Evolutionary conservation across 2,113 vertebrate genomes (phyloP), one percentile per base, ranked within the genome.

Genomic region (Pholis gunnellus): DNA sequence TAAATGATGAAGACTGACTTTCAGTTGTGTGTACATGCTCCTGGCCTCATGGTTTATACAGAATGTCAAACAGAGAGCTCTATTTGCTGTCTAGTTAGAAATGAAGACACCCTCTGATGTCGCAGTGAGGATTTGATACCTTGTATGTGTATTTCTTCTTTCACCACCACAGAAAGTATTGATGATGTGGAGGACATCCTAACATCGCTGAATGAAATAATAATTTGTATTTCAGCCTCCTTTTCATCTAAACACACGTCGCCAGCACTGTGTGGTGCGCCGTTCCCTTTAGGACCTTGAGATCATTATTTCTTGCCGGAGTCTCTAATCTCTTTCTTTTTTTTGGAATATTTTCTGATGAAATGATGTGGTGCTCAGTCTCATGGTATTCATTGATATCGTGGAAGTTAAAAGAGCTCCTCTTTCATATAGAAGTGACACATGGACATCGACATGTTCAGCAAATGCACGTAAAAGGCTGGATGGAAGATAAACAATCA

Each of bases 291-390:
- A 14, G 44, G 64, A 74, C 79, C 71, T 52, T 50, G 52, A 61
- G 48, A 74, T 81, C n/a, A 40, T 67, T 67, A 61, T 75, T 54
- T 82, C 44, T 63, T 69, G 17, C n/a, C 31, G 42, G 31, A 68
- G 15, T 60, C 42, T 59, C 27, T 31, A 14, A 6, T n/a, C 18
- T 13, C 8, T 6, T 72, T 57, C 66, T 59, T 48, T 80, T 36
- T 66, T 66, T 31, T 75, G 9, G 4, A 5, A 9, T 52, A 22
- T 11, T 50, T 52, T 18, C 31, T 17, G n/a, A 3, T 75, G 60
- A 75, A 25, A 29, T 52, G 4, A 36, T 38, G n/a, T 76, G 34
- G 31, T n/a, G 61, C 61, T 31, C 27, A 2, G 5, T 69, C 31
- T 60, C 20, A 78, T 13, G n/a, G 6, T 18, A 2, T 13, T 69